phyloP scores from a whole-genome alignment of 2,113 vertebrate genomes.

The Pogonocichla stellata region DNA sequence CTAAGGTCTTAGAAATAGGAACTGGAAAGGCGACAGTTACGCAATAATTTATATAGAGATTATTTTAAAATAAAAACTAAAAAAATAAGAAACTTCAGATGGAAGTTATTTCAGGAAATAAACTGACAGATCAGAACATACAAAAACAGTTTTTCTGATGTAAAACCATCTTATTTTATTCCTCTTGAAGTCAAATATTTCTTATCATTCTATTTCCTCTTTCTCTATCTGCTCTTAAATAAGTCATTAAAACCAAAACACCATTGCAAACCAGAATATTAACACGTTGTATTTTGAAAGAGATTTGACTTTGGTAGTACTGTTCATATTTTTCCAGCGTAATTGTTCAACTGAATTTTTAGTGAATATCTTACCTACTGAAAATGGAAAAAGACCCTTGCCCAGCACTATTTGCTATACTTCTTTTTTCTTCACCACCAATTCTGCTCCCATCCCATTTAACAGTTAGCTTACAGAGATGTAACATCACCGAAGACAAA shows the following conservation, averaged over 20 bases:
- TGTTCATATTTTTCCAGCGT: background rate
- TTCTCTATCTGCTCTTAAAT: background rate
- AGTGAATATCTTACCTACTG: background rate
- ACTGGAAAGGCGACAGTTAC: background rate
- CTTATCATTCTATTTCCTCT: background rate
- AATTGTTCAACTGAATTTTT: background rate
- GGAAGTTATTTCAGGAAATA: background rate
- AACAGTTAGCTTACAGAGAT: background rate
- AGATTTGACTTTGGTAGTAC: background rate
- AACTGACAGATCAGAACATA: background rate
- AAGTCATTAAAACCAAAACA: background rate
- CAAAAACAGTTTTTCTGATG: background rate
- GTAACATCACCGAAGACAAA: background rate
- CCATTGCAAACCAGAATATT: background rate
- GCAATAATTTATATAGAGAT: background rate
- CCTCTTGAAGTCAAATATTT: background rate
- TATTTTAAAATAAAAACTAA: background rate
- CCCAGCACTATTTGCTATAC: background rate
- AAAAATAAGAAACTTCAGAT: background rate
- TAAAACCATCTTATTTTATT: background rate
- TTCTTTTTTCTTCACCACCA: background rate
- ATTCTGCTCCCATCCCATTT: background rate
- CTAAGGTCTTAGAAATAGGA: background rate
- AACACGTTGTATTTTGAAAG: background rate
- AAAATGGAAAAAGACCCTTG: background rate